Percentiles rank a stretch among this genome's conserved stretches.
These are phyloP conservation scores for Menidia menidia DNA, from an alignment of 2,797 vertebrate genomes.

Conservation along the genomic window DNA sequence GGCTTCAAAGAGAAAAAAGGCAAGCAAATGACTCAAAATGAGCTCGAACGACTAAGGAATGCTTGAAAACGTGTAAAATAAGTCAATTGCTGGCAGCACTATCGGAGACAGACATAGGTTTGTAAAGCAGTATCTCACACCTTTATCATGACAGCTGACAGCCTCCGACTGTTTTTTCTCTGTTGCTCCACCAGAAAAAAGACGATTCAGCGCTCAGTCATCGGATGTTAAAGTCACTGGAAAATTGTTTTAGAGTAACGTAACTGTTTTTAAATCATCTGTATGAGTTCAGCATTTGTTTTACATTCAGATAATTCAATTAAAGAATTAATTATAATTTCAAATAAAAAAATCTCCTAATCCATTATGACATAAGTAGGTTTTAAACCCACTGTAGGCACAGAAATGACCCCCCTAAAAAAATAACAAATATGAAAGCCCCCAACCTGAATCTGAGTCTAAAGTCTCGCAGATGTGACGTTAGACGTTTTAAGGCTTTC, in stretches of 20 bases:
- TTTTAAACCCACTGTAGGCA: not conserved
- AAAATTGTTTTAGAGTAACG: slow-evolving; percentile 1
- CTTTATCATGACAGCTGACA: slow-evolving; percentile 44
- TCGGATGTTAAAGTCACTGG: not conserved
- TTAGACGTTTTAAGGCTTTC: not conserved
- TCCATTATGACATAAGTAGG: slow-evolving; percentile 11
- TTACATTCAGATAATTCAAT: not conserved
- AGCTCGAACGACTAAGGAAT: slow-evolving; percentile 17
- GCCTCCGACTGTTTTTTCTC: slow-evolving; percentile 27
- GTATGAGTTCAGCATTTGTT: not conserved
- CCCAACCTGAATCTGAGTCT: not conserved
- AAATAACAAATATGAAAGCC: not conserved
- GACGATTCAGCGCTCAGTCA: slow-evolving; percentile 15
- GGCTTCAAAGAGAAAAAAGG: not conserved
- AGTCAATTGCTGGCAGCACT: slow-evolving; percentile 28
- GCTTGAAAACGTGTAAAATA: slow-evolving; percentile 5
- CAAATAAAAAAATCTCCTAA: not conserved
- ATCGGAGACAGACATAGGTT: slow-evolving; percentile 28
- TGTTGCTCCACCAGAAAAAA: slow-evolving; percentile 21
- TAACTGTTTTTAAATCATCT: not conserved
- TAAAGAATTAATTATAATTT: not conserved
- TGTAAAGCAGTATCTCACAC: slow-evolving; percentile 26
- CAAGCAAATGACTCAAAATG: not conserved
- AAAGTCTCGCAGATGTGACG: slow-evolving; percentile 1
- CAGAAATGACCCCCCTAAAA: no score